These are phyloP conservation scores for Zingel zingel DNA, from an alignment of 2,113 vertebrate species.

Conservation along the genomic window DNA sequence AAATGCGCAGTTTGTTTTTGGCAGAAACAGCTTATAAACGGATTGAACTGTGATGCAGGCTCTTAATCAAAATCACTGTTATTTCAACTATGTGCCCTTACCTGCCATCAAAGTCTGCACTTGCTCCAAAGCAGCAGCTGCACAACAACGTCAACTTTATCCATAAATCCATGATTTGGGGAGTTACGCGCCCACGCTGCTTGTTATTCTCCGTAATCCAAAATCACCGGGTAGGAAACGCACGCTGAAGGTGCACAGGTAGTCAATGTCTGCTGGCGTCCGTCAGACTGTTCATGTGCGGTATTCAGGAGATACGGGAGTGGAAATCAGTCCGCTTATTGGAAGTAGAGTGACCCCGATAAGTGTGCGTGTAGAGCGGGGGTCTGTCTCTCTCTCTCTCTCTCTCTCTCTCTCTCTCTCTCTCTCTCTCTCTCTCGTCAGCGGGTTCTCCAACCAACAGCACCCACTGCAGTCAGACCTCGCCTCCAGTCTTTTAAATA, in stretches of 20 bases:
- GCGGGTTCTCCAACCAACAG: slow-evolving; percentile 46
- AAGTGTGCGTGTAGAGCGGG: slow-evolving; percentile 46
- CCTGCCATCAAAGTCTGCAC: slow-evolving; percentile 92
- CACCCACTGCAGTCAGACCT: slow-evolving; percentile 59
- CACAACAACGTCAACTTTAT: slow-evolving; percentile 83
- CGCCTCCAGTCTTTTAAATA: not conserved
- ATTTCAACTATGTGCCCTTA: slow-evolving; percentile 70
- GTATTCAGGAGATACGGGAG: slow-evolving; percentile 31
- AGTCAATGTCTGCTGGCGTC: slow-evolving; percentile 37
- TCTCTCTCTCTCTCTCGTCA: slow-evolving; percentile 3
- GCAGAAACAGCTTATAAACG: not conserved
- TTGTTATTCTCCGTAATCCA: slow-evolving; percentile 57
- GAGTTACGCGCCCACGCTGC: slow-evolving; percentile 36
- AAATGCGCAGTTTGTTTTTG: not conserved
- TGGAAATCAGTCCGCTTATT: slow-evolving; percentile 44
- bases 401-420: slow-evolving; percentile 61
- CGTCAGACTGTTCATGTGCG: slow-evolving; percentile 49
- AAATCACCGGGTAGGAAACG: not conserved
- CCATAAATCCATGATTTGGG: slow-evolving; percentile 81
- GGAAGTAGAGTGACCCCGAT: slow-evolving; percentile 47
- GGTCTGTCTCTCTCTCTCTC: slow-evolving; percentile 74
- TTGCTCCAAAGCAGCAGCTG: slow-evolving; percentile 83
- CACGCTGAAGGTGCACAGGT: slow-evolving; percentile 34
- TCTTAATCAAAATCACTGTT: not conserved
- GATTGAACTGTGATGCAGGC: not conserved